Base-by-base conservation (phyloP, 2,113 vertebrate genomes). In the Choloepus hoffmanni region DNA sequence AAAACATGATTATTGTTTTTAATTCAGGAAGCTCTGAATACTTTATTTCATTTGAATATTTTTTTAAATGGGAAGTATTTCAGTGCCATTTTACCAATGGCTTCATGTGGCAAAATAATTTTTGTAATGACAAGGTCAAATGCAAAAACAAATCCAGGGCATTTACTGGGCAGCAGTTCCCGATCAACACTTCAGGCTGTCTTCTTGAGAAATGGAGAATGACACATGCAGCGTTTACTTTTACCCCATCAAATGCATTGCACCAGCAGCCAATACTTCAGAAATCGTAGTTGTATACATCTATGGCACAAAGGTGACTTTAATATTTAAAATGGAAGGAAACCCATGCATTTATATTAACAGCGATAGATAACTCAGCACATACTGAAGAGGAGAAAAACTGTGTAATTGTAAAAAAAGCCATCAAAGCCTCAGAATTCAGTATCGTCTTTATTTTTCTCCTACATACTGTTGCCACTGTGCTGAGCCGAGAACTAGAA, bases 21-120 rank as follows among this genome's bases (percentile, higher is more conserved):
- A 63, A 83, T 67, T 90, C 40, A 82, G 30, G 70, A 30, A 77
- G 12, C 11, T 82, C 30, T 73, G 12, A 76, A 89, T 36, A 28
- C 14, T 81, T 28, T 53, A 19, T 45, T 76, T 92, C 81, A 90
- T 81, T 68, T 55, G 28, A 96, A 55, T 76, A 93, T 62, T 63
- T 60, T 33, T 45, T 85, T 88, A 77, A 81, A 70, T 48, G 28
- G 30, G 65, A 87, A 92, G 3, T 63, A 55, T 77, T 62, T 90
- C 58, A 84, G 11, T 3, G 4, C 15, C 28, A 18, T 48, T 3
- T 95, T 78, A 74, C 30, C n/a, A 83, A 7, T 33, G 23, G 65
- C 58, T 92, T 94, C 62, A 83, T 50, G 33, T 50, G 48, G 28
- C 40, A 68, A 60, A 21, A 9, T 79, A 33, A 58, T 63, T 68